A percentile compares a stretch with the other conserved stretches of the same genome.
Evolutionary conservation across 2,888 invertebrate species (phyloP).

Genomic region (Pemphredon lugubris): DNA sequence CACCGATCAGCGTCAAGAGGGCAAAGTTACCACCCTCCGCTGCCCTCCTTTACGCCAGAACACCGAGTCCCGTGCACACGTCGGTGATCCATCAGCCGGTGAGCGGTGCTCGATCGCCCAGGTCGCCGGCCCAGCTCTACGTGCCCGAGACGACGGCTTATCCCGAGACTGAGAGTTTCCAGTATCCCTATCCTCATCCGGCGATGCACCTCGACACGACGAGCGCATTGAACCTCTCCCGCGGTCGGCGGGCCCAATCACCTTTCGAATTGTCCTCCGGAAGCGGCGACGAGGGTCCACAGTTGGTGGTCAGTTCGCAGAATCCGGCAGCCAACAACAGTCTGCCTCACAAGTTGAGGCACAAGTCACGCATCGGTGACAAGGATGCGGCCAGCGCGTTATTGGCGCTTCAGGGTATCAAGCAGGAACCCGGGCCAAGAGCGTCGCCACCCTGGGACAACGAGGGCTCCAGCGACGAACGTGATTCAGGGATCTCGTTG

Average conservation of each 20-base stretch:
- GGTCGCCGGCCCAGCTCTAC: conserved; percentile 78
- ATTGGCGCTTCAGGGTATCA: conserved; percentile 91
- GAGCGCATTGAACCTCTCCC: conserved; percentile 88
- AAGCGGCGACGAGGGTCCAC: conserved; percentile 84
- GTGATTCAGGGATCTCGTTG: conserved; percentile 94
- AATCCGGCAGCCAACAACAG: conserved; percentile 87
- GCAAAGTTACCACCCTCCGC: conserved; percentile 81
- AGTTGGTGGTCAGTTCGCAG: conserved; percentile 82
- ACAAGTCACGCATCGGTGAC: conserved; percentile 94
- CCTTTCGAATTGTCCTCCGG: conserved; percentile 92
- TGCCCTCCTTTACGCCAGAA: conserved; percentile 83
- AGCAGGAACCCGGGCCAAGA: conserved; percentile 89
- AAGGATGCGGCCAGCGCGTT: conserved; percentile 92
- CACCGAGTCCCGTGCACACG: conserved; percentile 84
- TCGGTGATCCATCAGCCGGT: conserved; percentile 85
- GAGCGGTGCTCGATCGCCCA: conserved; percentile 76
- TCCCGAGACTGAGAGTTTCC: conserved; percentile 81
- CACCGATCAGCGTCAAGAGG: conserved; percentile 92
- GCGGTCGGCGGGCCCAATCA: conserved; percentile 83
- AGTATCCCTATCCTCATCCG: conserved; percentile 82
- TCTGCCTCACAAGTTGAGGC: conserved; percentile 93
- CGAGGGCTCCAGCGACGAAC: conserved; percentile 94
- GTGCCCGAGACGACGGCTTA: conserved; percentile 77
- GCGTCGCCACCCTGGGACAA: conserved; percentile 94
- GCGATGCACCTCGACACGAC: conserved; percentile 84